Percentiles rank a stretch among this genome's conserved stretches.
Conservation (phyloP, 37 sponge, comb jelly and placozoan genomes). For the Diacarnus erythraeanus region DNA sequence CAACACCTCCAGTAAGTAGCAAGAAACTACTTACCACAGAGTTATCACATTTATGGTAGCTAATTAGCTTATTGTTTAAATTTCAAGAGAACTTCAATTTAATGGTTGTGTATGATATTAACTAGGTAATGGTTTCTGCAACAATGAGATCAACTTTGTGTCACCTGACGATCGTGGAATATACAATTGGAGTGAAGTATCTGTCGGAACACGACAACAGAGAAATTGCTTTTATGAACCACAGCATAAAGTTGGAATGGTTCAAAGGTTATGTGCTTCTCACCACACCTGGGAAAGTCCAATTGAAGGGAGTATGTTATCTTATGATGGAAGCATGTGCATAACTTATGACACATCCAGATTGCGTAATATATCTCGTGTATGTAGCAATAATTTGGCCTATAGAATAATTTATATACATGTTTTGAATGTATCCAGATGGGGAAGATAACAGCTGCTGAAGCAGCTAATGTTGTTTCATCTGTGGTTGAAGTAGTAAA, state of each 20-base stretch:
- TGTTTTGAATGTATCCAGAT: neutral
- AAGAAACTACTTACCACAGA: neutral
- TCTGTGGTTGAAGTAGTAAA: neutral
- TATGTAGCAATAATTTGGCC: neutral
- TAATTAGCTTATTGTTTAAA: no score
- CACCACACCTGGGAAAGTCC: neutral
- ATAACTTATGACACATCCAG: neutral
- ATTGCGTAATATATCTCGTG: neutral
- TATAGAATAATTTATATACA: neutral
- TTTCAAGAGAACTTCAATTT: no score
- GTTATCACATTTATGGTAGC: neutral
- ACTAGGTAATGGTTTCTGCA: constrained; percentile 37
- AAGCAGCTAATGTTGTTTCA: neutral
- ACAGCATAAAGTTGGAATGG: neutral
- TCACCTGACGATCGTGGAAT: constrained; percentile 24
- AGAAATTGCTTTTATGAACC: constrained; percentile 10
- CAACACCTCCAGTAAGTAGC: neutral
- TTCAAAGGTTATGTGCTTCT: neutral
- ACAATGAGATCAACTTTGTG: constrained; percentile 6
- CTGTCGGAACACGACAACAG: neutral
- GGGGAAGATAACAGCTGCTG: constrained; percentile 12
- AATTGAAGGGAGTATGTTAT: no score
- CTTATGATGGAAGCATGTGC: constrained; percentile 4
- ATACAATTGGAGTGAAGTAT: constrained; percentile 31
- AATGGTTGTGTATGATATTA: no score